Evolutionary conservation across 2,888 invertebrate genomes (phyloP).

Genomic region (Chouioia cunea): DNA sequence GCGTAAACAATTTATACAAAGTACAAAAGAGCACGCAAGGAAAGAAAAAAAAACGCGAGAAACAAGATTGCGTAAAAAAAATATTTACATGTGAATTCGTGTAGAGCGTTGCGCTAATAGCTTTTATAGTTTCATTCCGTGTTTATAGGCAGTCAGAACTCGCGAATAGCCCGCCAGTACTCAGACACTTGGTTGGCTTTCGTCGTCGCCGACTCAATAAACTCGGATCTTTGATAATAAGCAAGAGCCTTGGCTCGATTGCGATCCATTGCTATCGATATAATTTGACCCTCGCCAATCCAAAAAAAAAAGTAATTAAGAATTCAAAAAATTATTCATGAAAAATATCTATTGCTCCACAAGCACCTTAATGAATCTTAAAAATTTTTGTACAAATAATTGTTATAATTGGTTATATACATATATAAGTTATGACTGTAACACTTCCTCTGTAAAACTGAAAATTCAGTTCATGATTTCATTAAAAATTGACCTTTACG

Average conservation of each 20-base stretch:
- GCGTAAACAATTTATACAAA: constrained; percentile 23
- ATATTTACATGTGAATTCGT: constrained; percentile 23
- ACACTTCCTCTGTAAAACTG: no score
- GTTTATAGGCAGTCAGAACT: no score
- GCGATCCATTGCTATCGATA: not conserved
- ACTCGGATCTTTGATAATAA: constrained; percentile 30
- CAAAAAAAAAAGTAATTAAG: no score
- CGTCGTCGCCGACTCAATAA: constrained; percentile 18
- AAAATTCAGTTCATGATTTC: no score
- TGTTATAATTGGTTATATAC: no score
- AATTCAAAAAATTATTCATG: no score
- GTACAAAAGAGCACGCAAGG: not conserved
- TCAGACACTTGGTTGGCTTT: constrained; percentile 3
- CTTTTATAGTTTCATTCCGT: constrained; percentile 28
- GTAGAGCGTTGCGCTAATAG: constrained; percentile 22
- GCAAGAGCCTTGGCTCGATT: not conserved
- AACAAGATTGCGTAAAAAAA: constrained; percentile 17
- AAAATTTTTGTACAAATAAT: no score
- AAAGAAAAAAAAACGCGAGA: not conserved
- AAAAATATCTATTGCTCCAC: no score
- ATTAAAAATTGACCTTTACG: no score
- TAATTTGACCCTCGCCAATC: not conserved
- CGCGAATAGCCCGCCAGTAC: constrained; percentile 1
- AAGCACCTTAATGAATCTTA: no score
- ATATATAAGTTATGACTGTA: no score